Evolutionary conservation across 2,113 vertebrate genomes (phyloP), one percentile per base, ranked within the genome.

Genomic region (Poeciliopsis occidentalis): DNA sequence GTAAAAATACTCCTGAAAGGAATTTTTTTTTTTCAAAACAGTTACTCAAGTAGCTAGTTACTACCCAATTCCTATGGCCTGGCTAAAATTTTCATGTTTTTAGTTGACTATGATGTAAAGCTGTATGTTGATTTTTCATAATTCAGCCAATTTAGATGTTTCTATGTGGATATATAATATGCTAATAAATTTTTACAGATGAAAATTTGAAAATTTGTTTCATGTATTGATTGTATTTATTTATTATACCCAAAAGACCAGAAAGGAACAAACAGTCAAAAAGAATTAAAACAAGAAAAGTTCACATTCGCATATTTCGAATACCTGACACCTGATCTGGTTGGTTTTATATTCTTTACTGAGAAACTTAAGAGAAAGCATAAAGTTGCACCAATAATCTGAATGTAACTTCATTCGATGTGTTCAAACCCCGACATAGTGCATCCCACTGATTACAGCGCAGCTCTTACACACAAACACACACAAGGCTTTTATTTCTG

Each of bases 321-420:
- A 1, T 27, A 47, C 44, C 13, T 47, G 44, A 47, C 10, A 11
- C 24, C 24, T 57, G 24, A 22, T 57, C 51, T 8, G 8, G 17
- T 57, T 24, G 5, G 51, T 57, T 24, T 57, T 57, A 24, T 47
- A 57, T n/a, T 24, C 2, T 24, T 57, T 22, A 57, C 8, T 57
- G 15, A 30, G 12, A 62, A 4, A 51, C 27, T 12, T n/a, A 8
- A 75, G 57, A 30, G 41, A 60, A 3, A 7, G 0, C 67, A 78
- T 39, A 37, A 75, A 54, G 26, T 68, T 70, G 34, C 54, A 71
- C 24, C 31, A 68, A 62, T 67, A 77, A 78, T 80, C 39, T 51
- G 22, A 61, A 47, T 67, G 29, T 67, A 60, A 74, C 78, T 72
- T 2, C 66, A 29, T 63, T 30, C 8, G 10, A 34, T 17, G 67